phyloP scores from a whole-genome alignment of 1,140 invertebrate species.

The Neodiprion virginianus region DNA sequence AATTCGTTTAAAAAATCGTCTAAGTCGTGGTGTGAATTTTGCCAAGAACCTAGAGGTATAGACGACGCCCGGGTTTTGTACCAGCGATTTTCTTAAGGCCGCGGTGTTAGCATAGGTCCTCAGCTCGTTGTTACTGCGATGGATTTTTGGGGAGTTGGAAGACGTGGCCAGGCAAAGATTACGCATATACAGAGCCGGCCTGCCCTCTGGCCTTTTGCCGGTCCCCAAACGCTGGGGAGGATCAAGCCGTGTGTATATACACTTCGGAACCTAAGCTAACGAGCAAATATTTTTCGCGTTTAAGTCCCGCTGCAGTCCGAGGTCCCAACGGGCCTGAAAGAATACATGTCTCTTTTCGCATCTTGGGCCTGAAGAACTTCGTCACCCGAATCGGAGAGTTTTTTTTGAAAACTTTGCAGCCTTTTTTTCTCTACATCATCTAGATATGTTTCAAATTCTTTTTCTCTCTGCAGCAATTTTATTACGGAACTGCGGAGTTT shows the following conservation, averaged over 20 bases:
- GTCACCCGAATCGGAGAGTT: constrained; percentile 2
- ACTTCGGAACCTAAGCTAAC: constrained; percentile 27
- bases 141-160: no score
- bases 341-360: no score
- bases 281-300: constrained; percentile 43
- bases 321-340: no score
- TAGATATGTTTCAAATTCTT: background rate
- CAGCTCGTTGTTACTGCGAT: no score
- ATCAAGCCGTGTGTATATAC: background rate
- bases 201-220: background rate
- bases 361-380: no score
- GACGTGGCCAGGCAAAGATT: no score
- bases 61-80: no score
- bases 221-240: background rate
- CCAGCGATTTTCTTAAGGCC: background rate
- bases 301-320: background rate
- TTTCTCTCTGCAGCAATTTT: background rate
- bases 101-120: background rate
- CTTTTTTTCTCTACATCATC: constrained; percentile 1
- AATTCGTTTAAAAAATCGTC: no score
- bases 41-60: no score
- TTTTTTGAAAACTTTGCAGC: background rate
- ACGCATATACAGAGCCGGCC: no score
- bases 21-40: no score
- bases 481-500: no score